These are phyloP conservation scores for Sinhomidia bicolor DNA, from an alignment of 2,888 invertebrate genomes.

Conservation along the genomic window DNA sequence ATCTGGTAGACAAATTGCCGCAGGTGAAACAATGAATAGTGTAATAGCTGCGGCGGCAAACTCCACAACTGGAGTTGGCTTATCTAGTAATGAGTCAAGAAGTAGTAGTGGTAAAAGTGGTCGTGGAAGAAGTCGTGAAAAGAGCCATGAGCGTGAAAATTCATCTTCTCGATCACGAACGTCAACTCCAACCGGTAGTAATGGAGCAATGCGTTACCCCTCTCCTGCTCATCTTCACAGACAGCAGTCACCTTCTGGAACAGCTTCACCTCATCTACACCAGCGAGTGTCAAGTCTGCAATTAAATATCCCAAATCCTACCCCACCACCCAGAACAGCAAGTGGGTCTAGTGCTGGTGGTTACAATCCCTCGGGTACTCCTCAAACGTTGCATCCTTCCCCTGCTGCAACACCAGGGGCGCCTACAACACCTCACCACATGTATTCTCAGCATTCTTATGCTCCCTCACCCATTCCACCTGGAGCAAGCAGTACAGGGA, in stretches of 20 bases:
- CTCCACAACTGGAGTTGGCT: constrained; percentile 73
- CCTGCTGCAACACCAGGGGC: constrained; percentile 57
- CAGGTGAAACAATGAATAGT: constrained; percentile 74
- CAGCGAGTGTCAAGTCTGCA: constrained; percentile 65
- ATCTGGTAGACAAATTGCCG: constrained; percentile 46
- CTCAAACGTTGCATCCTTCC: constrained; percentile 57
- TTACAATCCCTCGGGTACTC: constrained; percentile 58
- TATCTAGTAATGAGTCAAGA: constrained; percentile 65
- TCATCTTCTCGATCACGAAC: constrained; percentile 67
- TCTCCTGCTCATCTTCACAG: constrained; percentile 74
- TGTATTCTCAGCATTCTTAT: constrained; percentile 61
- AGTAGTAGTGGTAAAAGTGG: constrained; percentile 69
- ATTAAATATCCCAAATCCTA: constrained; percentile 73
- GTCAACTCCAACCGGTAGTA: constrained; percentile 69
- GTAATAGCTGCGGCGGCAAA: constrained; percentile 78
- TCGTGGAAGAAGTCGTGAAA: constrained; percentile 70
- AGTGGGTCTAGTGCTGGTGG: constrained; percentile 73
- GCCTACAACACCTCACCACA: constrained; percentile 45
- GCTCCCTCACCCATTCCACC: constrained; percentile 57
- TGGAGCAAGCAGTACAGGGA: constrained; percentile 32
- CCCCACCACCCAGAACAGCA: constrained; percentile 72
- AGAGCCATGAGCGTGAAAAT: constrained; percentile 69
- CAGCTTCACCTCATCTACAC: constrained; percentile 62
- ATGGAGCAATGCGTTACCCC: constrained; percentile 63
- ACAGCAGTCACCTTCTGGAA: constrained; percentile 72